A percentile compares a stretch with the other conserved stretches of the same genome.
These are phyloP conservation scores for Phortica magna DNA, from an alignment of 2,888 invertebrate genomes.

Conservation along the genomic window DNA sequence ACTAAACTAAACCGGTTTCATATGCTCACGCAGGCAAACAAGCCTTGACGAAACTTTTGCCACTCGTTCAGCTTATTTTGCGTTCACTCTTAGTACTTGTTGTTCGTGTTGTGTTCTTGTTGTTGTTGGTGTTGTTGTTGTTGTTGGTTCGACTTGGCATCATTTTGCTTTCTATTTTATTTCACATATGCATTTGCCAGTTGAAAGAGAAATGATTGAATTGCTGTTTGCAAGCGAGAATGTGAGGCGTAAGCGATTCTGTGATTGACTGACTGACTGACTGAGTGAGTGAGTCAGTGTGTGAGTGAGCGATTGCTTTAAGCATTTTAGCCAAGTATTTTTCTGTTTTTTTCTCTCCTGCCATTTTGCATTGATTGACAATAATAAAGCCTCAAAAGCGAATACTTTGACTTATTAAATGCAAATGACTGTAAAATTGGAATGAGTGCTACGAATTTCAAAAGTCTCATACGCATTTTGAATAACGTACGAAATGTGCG, in stretches of 20 bases:
- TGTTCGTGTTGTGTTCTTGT: not conserved
- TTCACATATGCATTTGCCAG: not conserved
- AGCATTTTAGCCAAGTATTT: not conserved
- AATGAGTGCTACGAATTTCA: not conserved
- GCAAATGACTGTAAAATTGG: not conserved
- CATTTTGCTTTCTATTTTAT: not conserved
- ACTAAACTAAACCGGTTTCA: not conserved
- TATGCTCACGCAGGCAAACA: conserved; percentile 1
- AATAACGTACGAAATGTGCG: too few relatives aligned
- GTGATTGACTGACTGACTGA: not conserved
- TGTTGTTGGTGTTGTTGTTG: not conserved
- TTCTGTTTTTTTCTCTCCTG: not conserved
- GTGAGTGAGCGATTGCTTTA: not conserved
- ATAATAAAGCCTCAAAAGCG: too few relatives aligned
- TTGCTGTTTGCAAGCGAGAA: not conserved
- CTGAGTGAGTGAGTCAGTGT: not conserved
- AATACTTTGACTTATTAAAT: not conserved
- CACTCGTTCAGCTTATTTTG: conserved; percentile 11
- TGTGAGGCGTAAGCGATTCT: not conserved
- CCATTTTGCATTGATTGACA: not conserved
- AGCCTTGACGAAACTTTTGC: conserved; percentile 16
- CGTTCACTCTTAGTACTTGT: not conserved
- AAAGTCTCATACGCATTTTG: too few relatives aligned
- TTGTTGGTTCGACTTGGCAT: not conserved
- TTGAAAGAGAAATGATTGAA: conserved; percentile 1